Evolutionary conservation across 2,113 vertebrate genomes (phyloP).

Genomic region (Oryctolagus cuniculus): DNA sequence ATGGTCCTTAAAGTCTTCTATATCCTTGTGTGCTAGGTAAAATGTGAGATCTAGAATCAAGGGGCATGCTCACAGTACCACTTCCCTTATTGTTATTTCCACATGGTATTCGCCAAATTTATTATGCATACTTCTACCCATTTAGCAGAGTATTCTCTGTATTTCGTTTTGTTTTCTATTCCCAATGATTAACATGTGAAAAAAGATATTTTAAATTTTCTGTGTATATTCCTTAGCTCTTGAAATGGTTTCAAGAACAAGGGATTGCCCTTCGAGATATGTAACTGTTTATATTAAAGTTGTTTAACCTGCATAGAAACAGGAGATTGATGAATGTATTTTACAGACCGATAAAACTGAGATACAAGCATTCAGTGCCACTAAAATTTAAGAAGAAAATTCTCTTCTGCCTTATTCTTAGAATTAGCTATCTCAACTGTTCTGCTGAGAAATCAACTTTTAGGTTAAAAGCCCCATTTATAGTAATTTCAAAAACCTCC

Average conservation of each 20-base stretch:
- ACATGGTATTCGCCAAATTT: background rate
- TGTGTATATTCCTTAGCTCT: background rate
- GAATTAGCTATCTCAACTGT: slow-evolving; percentile 55
- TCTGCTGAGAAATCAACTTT: slow-evolving; percentile 67
- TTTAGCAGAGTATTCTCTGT: background rate
- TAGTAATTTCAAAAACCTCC: slow-evolving; percentile 67
- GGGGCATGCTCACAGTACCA: background rate
- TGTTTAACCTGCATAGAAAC: background rate
- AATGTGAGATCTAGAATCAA: background rate
- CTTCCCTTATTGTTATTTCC: background rate
- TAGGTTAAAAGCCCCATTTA: slow-evolving; percentile 67
- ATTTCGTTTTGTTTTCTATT: slow-evolving; percentile 9
- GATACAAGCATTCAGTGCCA: background rate
- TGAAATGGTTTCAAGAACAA: slow-evolving; percentile 8
- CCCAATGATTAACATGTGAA: background rate
- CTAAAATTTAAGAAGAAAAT: slow-evolving; percentile 46
- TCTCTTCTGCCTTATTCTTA: background rate
- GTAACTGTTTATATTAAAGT: slow-evolving; percentile 18
- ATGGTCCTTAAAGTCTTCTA: background rate
- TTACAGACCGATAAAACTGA: background rate
- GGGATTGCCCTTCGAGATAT: background rate
- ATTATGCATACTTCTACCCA: background rate
- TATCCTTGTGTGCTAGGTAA: background rate
- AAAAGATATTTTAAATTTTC: background rate
- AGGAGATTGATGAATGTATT: background rate